These are phyloP conservation scores for Cossypha caffra DNA, from an alignment of 2,797 vertebrate genomes.

Conservation along the genomic window DNA sequence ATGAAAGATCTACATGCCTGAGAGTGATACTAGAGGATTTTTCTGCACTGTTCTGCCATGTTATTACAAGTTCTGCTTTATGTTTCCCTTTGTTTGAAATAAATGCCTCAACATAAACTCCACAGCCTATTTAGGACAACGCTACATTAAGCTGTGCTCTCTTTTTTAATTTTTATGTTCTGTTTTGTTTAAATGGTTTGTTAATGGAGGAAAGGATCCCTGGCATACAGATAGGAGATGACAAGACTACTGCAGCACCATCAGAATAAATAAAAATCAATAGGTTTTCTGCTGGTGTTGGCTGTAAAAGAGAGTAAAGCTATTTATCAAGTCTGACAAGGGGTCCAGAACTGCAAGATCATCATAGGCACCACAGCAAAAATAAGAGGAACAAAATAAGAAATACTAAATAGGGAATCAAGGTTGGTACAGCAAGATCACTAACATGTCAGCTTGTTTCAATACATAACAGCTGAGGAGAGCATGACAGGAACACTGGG, in stretches of 20 bases:
- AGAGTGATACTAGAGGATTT: background rate
- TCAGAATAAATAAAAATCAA: constrained; percentile 84
- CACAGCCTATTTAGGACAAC: background rate
- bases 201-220: background rate
- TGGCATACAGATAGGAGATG: constrained; percentile 73
- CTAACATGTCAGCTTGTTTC: constrained; percentile 28
- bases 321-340: constrained; percentile 72
- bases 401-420: constrained; percentile 55
- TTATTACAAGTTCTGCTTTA: background rate
- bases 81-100: background rate
- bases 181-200: constrained; percentile 21
- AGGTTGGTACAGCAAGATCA: constrained; percentile 21
- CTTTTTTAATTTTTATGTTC: constrained; percentile 37
- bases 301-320: constrained; percentile 58
- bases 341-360: constrained; percentile 52
- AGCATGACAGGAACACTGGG: background rate
- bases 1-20: background rate
- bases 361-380: constrained; percentile 30
- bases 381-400: background rate
- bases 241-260: constrained; percentile 76
- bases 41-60: background rate
- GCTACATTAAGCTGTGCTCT: background rate
- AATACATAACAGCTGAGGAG: background rate
- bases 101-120: background rate
- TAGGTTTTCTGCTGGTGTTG: constrained; percentile 67